phyloP scores from a whole-genome alignment of 2,113 vertebrate species.

The Corydoras maculifer region DNA sequence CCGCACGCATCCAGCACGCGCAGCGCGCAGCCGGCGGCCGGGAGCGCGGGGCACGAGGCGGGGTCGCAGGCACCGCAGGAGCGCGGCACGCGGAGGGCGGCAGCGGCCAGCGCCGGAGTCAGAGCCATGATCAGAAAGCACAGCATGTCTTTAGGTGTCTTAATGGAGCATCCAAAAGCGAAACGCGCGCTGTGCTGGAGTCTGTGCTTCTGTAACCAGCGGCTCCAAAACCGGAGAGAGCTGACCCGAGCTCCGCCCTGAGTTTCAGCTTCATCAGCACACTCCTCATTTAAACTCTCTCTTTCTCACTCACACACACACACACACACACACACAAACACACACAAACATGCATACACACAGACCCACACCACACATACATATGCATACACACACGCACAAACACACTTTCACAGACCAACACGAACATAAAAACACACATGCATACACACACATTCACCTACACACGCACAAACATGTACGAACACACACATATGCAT shows the following conservation, averaged over 20 bases:
- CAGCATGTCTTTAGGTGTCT: constrained; percentile 40
- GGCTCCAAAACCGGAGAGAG: not conserved
- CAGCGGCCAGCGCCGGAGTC: constrained; percentile 2
- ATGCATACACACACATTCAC: no score
- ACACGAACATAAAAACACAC: no score
- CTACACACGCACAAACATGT: no score
- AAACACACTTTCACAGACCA: no score
- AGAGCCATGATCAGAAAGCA: constrained; percentile 17
- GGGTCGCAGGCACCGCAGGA: constrained; percentile 66
- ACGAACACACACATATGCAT: no score
- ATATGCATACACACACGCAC: no score
- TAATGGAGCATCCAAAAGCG: not conserved
- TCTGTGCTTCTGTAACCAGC: not conserved
- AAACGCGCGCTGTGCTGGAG: not conserved
- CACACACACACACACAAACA: no score
- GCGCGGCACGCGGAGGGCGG: constrained; percentile 15
- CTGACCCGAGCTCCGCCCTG: not conserved
- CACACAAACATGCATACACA: no score
- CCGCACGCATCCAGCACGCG: constrained; percentile 68
- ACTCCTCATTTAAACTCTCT: not conserved
- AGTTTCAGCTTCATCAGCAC: not conserved
- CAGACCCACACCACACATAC: no score
- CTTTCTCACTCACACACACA: no score
- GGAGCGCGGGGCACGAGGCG: constrained; percentile 63
- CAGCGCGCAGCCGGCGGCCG: constrained; percentile 60